Conservation (phyloP, 2,113 vertebrate species). For the Callipepla squamata region DNA sequence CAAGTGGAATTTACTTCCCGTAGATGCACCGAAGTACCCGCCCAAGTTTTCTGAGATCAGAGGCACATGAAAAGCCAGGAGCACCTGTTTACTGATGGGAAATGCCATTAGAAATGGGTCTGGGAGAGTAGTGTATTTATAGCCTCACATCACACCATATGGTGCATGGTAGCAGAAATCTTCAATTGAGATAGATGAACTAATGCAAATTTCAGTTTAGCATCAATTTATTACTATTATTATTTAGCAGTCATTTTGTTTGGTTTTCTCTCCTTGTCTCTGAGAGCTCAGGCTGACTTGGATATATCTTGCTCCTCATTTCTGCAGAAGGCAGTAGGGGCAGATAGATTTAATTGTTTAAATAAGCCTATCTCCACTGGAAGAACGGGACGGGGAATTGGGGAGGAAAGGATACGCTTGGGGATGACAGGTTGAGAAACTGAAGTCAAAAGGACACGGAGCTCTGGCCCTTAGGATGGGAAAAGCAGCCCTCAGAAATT, state of each 20-base stretch:
- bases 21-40: not conserved
- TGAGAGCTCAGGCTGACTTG: not conserved
- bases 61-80: conserved; percentile 15
- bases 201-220: conserved; percentile 46
- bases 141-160: conserved; percentile 43
- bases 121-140: conserved; percentile 30
- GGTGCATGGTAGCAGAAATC: conserved; percentile 29
- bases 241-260: not conserved
- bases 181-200: conserved; percentile 48
- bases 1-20: not conserved
- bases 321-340: not conserved
- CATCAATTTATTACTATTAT: not conserved
- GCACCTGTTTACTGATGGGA: conserved; percentile 55
- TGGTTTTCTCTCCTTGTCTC: not conserved
- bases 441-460: conserved; percentile 55
- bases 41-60: conserved; percentile 4
- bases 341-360: conserved; percentile 52
- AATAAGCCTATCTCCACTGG: not conserved
- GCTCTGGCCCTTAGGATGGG: conserved; percentile 18
- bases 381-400: not conserved
- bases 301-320: not conserved
- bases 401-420: conserved; percentile 17
- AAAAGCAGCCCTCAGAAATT: conserved; percentile 41
- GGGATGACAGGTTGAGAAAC: conserved; percentile 15
- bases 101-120: conserved; percentile 51